phyloP scores from a whole-genome alignment of 2,888 invertebrate genomes.

The Brassicogethes aeneus region DNA sequence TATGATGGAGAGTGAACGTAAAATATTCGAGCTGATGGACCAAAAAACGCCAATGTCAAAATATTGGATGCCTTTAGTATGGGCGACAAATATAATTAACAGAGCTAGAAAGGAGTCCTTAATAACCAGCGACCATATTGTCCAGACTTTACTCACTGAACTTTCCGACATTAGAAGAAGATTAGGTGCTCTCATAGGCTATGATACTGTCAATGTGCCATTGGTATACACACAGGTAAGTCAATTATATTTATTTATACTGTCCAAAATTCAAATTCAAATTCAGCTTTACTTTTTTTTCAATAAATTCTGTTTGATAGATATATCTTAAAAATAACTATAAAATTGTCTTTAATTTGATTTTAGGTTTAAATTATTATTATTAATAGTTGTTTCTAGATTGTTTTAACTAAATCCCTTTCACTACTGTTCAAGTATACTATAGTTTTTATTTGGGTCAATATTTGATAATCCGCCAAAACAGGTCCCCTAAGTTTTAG shows the following conservation, averaged over 20 bases:
- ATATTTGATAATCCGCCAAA: too few relatives aligned
- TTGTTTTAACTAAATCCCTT: too few relatives aligned
- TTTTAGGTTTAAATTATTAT: too few relatives aligned
- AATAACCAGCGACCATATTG: slow-evolving; percentile 83
- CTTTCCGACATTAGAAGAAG: slow-evolving; percentile 80
- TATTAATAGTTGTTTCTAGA: too few relatives aligned
- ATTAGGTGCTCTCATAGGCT: slow-evolving; percentile 77
- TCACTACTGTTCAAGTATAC: too few relatives aligned
- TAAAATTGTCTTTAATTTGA: too few relatives aligned
- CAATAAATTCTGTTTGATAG: too few relatives aligned
- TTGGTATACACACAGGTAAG: slow-evolving; percentile 85
- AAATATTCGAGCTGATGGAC: slow-evolving; percentile 85
- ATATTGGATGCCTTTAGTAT: slow-evolving; percentile 90
- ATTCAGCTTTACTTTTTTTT: too few relatives aligned
- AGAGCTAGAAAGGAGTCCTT: slow-evolving; percentile 76
- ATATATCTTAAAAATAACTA: too few relatives aligned
- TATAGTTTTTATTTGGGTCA: too few relatives aligned
- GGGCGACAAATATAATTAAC: slow-evolving; percentile 89
- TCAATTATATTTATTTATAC: slow-evolving; percentile 8
- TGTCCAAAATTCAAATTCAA: too few relatives aligned
- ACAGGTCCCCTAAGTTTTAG: too few relatives aligned
- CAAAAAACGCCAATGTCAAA: slow-evolving; percentile 83
- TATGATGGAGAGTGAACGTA: slow-evolving; percentile 85
- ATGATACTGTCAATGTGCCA: slow-evolving; percentile 87
- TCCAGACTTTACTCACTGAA: slow-evolving; percentile 82